Percentiles rank a stretch among this genome's conserved stretches.
Evolutionary conservation across 2,113 vertebrate species (phyloP).

Genomic region (Indicator indicator): DNA sequence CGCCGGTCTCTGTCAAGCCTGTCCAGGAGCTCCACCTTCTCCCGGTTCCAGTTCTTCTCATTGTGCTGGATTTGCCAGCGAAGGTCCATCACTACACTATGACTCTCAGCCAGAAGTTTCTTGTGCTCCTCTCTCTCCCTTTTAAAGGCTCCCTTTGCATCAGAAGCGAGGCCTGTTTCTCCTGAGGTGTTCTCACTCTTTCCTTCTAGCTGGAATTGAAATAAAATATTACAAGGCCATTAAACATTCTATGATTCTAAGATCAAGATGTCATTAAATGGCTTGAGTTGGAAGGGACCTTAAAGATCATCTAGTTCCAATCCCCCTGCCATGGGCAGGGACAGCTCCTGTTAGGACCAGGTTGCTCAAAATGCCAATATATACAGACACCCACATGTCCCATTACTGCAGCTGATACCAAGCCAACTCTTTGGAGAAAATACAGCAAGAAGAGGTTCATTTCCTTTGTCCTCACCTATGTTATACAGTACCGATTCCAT

Average conservation of each 20-base stretch:
- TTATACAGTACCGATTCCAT: neutral
- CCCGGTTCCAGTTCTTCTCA: slow-evolving; percentile 90
- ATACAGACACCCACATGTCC: neutral
- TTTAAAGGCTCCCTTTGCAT: slow-evolving; percentile 72
- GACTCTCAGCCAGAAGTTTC: slow-evolving; percentile 89
- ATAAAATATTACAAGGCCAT: neutral
- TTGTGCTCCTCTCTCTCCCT: slow-evolving; percentile 89
- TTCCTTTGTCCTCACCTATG: neutral
- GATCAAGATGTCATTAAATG: too few species aligned
- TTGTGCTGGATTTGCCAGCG: slow-evolving; percentile 92
- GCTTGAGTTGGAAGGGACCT: too few species aligned
- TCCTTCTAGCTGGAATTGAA: slow-evolving; percentile 75
- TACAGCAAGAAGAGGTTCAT: neutral
- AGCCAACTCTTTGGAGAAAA: neutral
- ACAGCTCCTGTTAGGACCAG: too few species aligned
- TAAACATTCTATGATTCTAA: neutral
- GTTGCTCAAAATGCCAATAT: neutral
- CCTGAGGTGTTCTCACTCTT: slow-evolving; percentile 61
- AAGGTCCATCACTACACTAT: slow-evolving; percentile 87
- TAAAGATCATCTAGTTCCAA: too few species aligned
- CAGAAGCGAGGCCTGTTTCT: slow-evolving; percentile 51
- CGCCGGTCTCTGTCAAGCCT: slow-evolving; percentile 84
- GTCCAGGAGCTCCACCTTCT: slow-evolving; percentile 88
- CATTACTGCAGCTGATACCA: neutral
- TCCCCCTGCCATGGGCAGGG: too few species aligned